Evolutionary conservation across 2,113 vertebrate genomes (phyloP).

Genomic region (mouse (Mus musculus)): GRCm39 chr11:113121001-113121500

Average conservation of each 20-base stretch:
- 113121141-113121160: not conserved
- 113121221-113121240: not conserved
- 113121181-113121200: not conserved
- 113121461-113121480: not conserved
- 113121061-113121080: not conserved
- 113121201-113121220: not conserved
- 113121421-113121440: not conserved
- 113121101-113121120: not conserved
- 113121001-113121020: not conserved
- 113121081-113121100: not conserved
- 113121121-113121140: no score
- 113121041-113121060: not conserved
- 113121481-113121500: not conserved
- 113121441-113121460: not conserved
- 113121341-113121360: not conserved
- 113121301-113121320: accelerated
- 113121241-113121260: not conserved
- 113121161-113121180: not conserved
- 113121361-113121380: not conserved
- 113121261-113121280: not conserved
- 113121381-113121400: not conserved
- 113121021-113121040: not conserved
- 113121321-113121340: not conserved
- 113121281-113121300: not conserved
- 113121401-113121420: not conserved